Evolutionary conservation across 2,797 vertebrate species (phyloP).

Genomic region (Rhabdophis nuchalis): DNA sequence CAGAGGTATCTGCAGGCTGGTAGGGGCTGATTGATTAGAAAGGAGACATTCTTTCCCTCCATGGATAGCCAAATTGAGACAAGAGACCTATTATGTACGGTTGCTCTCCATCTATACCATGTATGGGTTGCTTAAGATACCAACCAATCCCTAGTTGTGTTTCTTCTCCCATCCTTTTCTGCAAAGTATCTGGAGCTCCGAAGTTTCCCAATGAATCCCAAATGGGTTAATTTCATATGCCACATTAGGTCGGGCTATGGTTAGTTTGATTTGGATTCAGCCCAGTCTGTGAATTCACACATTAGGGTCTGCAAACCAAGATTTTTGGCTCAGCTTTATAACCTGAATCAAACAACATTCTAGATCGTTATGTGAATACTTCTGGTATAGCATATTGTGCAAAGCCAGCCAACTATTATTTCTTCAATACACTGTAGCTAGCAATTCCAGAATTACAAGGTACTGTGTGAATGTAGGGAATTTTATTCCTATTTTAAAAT

Average conservation of each 20-base stretch:
- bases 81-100: constrained; percentile 4
- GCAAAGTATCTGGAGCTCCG: background rate
- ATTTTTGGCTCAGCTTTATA: background rate
- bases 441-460: background rate
- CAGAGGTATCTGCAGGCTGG: background rate
- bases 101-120: constrained; percentile 13
- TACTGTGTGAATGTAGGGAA: background rate
- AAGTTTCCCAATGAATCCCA: background rate
- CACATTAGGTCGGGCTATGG: background rate
- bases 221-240: background rate
- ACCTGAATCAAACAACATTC: background rate
- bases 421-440: background rate
- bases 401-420: background rate
- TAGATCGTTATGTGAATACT: too few species aligned
- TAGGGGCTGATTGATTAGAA: background rate
- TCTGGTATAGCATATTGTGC: background rate
- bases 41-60: background rate
- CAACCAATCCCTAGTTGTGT: background rate
- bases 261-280: background rate
- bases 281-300: background rate
- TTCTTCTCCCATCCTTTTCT: background rate
- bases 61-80: constrained; percentile 5
- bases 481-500: background rate
- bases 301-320: background rate
- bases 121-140: constrained; percentile 2